Base-by-base conservation (phyloP, 2,888 invertebrate species). In the Dioctria rufipes region DNA sequence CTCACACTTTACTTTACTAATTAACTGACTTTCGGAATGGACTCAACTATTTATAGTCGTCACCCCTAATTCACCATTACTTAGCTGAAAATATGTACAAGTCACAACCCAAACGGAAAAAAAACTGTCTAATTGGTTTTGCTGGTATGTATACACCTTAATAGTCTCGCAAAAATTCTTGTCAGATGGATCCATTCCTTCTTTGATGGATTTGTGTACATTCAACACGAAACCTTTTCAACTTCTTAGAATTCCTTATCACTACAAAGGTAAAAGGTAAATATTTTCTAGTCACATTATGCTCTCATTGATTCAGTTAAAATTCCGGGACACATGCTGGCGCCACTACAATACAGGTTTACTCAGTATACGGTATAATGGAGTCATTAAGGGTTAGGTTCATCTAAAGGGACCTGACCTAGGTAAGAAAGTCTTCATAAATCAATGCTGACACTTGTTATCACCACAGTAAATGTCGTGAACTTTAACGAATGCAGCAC, bases 11-110 rank as follows among this genome's bases (percentile, higher is more conserved):
- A 40, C 58, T 73, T 73, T 58, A 58, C 54, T 39, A 13, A 73
- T 73, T 73, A 60, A 60, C 73, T 58, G 5, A 60, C 11, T 11
- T 73, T 25, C 13, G 13, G 42, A n/a, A 2, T 42, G 43, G n/a
- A 43, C 73, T 3, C 42, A 58, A 73, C 73, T 73, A 73, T 73
- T 73, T 73, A 73, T 73, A 73, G 13, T 67, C 25, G 2, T 25
- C 25, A 25, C 25, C 25, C 25, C 25, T 25, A 11, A 6, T 54
- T n/a, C 11, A 54, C 54, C 54, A 54, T 25, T 25, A 25, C 3
- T 58, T 73, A 42, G 5, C 73, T 51, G 9, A 5, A 25, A 25
- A 25, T 65, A 65, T 65, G n/a, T 65, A 65, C 65, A 11, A 42
- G 65, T 25, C 25, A 0, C 25, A 25, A 11, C 54, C 9, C 9